Evolutionary conservation across 2,113 vertebrate species (phyloP).

Genomic region (Lophotis ruficrista): DNA sequence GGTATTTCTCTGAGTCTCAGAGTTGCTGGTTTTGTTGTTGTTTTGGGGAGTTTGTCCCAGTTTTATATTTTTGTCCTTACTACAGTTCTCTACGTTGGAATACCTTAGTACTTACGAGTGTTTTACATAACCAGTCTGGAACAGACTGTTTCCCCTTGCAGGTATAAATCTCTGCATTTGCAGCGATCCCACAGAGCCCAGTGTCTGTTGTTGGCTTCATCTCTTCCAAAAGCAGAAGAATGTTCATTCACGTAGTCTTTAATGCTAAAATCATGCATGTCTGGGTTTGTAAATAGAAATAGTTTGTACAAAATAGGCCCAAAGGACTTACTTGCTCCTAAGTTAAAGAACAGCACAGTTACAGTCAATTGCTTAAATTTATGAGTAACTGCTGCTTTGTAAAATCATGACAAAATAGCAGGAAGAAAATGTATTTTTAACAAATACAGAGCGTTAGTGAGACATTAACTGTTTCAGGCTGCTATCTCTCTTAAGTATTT

Average conservation of each 20-base stretch:
- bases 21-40: background rate
- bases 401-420: background rate
- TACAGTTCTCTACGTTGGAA: background rate
- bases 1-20: background rate
- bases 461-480: background rate
- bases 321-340: background rate
- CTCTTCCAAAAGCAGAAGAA: background rate
- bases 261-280: background rate
- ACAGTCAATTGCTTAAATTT: background rate
- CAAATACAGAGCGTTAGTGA: background rate
- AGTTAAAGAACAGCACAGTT: slow-evolving; percentile 4
- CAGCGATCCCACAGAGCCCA: background rate
- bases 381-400: background rate
- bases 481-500: background rate
- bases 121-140: background rate
- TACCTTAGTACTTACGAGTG: background rate
- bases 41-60: background rate
- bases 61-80: background rate
- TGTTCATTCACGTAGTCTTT: background rate
- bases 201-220: background rate
- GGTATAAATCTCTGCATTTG: background rate
- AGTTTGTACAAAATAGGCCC: background rate
- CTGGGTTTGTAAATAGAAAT: background rate
- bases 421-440: background rate
- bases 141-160: background rate